phyloP scores from a whole-genome alignment of 2,113 vertebrate genomes.

The Equus quagga region DNA sequence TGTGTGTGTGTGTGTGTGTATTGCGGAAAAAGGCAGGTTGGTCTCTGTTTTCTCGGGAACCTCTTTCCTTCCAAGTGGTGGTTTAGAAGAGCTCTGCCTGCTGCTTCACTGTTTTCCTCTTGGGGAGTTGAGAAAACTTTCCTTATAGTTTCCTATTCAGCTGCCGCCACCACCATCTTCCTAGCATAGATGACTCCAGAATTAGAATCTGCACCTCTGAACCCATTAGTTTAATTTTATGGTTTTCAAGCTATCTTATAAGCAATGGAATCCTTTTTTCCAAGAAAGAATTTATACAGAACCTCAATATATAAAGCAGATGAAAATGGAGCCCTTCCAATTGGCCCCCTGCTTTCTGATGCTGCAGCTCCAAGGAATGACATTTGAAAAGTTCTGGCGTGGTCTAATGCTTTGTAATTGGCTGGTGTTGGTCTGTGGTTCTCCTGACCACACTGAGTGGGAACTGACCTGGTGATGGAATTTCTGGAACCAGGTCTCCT shows the following conservation, averaged over 20 bases:
- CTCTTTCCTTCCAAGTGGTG: not conserved
- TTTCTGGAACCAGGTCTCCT: not conserved
- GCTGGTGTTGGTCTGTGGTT: not conserved
- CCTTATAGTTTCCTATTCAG: not conserved
- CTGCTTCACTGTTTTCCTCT: not conserved
- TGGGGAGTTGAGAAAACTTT: not conserved
- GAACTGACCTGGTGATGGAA: not conserved
- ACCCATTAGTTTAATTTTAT: not conserved
- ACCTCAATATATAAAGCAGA: not conserved
- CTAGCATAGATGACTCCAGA: not conserved
- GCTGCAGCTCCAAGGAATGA: not conserved
- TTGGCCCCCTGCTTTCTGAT: not conserved
- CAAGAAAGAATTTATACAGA: not conserved
- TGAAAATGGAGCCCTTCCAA: not conserved
- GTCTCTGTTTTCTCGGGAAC: not conserved
- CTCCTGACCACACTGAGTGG: not conserved
- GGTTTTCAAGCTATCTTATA: conserved; percentile 8
- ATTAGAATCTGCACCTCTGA: not conserved
- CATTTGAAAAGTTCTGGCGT: not conserved
- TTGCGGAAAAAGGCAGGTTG: not conserved
- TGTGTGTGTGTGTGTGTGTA: not conserved
- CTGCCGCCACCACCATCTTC: not conserved
- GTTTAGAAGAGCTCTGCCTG: not conserved
- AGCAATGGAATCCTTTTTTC: not conserved
- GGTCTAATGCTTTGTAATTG: not conserved